Conservation (phyloP, 2,888 invertebrate species). For the Saturnia japonica region DNA sequence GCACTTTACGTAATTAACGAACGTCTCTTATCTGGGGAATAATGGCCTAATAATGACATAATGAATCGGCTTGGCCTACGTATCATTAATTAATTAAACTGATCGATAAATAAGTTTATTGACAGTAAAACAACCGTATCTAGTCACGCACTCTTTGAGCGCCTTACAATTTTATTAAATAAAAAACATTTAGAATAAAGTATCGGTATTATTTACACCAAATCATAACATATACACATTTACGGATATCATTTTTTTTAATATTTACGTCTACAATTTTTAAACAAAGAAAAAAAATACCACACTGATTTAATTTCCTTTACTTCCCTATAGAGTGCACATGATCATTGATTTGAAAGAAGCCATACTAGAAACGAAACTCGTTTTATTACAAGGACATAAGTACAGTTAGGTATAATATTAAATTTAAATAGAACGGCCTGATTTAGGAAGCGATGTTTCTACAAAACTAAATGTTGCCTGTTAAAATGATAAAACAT, state of each 20-base stretch:
- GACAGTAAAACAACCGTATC: conserved; percentile 12
- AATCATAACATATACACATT: conserved; percentile 52
- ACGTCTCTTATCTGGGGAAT: neutral
- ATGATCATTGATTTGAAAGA: neutral
- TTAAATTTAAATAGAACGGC: neutral
- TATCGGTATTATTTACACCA: conserved; percentile 67
- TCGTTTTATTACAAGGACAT: neutral
- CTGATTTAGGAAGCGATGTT: neutral
- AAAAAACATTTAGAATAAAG: conserved; percentile 73
- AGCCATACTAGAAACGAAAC: neutral
- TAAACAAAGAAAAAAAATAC: neutral
- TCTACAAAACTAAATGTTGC: no score
- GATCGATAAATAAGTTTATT: neutral
- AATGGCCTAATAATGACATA: neutral
- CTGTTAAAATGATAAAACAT: no score
- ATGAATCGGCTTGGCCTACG: neutral
- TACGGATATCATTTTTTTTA: neutral
- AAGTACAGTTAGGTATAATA: neutral
- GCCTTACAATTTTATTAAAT: conserved; percentile 56
- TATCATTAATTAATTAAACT: neutral
- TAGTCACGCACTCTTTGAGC: conserved; percentile 57
- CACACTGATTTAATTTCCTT: neutral
- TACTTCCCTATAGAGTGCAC: neutral
- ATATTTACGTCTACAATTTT: neutral
- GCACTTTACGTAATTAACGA: no score